These are phyloP conservation scores for Bubalus kerabau DNA, from an alignment of 2,113 vertebrate genomes.

Conservation along the genomic window DNA sequence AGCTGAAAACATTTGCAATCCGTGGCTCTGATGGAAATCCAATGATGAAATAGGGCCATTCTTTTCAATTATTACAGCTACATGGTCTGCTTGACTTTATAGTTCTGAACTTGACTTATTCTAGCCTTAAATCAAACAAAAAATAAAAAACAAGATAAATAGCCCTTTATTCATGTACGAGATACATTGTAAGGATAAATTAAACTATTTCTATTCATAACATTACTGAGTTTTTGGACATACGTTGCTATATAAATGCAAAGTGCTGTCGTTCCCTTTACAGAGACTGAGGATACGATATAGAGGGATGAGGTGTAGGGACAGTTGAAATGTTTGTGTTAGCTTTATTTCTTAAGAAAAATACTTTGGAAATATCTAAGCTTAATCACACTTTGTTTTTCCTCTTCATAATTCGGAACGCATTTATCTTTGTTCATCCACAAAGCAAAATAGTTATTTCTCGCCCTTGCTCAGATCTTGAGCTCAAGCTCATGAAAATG, in stretches of 20 bases:
- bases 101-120: neutral
- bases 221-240: neutral
- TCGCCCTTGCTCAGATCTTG: neutral
- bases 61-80: neutral
- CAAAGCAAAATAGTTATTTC: conserved; percentile 24
- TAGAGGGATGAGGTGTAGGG: neutral
- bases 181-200: neutral
- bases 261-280: conserved; percentile 30
- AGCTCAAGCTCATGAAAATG: neutral
- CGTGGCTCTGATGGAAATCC: neutral
- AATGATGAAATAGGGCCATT: neutral
- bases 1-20: neutral
- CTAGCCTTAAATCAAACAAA: neutral
- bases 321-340: neutral
- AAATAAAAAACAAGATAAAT: neutral
- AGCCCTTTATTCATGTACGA: neutral
- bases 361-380: neutral
- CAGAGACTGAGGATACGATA: neutral
- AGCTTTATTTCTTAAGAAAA: conserved; percentile 39
- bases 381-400: conserved; percentile 13
- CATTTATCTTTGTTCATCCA: conserved; percentile 47
- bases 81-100: neutral
- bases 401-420: neutral
- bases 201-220: conserved; percentile 41
- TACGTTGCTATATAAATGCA: conserved; percentile 11